A percentile compares a stretch with the other conserved stretches of the same genome.
Conservation (phyloP, 2,888 invertebrate genomes). For the Frankliniella fusca region DNA sequence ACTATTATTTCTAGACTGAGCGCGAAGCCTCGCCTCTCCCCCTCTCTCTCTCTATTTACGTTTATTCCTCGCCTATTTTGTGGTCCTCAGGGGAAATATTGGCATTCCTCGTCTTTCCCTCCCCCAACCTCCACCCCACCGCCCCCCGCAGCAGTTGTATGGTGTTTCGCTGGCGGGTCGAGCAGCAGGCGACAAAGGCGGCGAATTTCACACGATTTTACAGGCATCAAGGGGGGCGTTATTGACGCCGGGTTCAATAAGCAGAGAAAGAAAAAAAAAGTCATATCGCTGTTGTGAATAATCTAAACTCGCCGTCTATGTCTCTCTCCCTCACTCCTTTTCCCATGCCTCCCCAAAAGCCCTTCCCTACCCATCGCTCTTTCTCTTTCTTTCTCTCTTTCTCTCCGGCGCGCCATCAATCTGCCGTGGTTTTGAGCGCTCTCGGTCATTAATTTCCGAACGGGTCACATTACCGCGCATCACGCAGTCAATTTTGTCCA, state of each 20-base stretch:
- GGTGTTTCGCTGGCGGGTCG: background rate
- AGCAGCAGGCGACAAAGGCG: background rate
- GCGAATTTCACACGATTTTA: too few relatives aligned
- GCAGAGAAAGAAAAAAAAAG: too few relatives aligned
- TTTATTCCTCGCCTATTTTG: background rate
- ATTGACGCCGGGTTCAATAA: background rate
- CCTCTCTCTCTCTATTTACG: background rate
- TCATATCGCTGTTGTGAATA: background rate
- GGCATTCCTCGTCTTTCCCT: slow-evolving; percentile 5
- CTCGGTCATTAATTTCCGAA: slow-evolving; percentile 1
- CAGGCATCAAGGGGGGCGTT: background rate
- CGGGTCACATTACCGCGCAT: slow-evolving; percentile 5
- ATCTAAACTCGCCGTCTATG: background rate
- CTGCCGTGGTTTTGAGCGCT: background rate
- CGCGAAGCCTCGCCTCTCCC: background rate
- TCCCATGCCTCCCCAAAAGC: background rate
- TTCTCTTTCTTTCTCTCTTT: slow-evolving; percentile 29
- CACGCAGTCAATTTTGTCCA: slow-evolving; percentile 1
- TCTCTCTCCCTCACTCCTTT: background rate
- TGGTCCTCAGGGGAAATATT: slow-evolving; percentile 1
- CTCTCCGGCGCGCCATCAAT: slow-evolving; percentile 21
- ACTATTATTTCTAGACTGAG: background rate
- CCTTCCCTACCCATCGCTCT: background rate
- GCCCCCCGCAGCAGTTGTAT: background rate
- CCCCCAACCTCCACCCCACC: background rate